Evolutionary conservation across 2,797 vertebrate genomes (phyloP).

Genomic region (Prionace glauca): DNA sequence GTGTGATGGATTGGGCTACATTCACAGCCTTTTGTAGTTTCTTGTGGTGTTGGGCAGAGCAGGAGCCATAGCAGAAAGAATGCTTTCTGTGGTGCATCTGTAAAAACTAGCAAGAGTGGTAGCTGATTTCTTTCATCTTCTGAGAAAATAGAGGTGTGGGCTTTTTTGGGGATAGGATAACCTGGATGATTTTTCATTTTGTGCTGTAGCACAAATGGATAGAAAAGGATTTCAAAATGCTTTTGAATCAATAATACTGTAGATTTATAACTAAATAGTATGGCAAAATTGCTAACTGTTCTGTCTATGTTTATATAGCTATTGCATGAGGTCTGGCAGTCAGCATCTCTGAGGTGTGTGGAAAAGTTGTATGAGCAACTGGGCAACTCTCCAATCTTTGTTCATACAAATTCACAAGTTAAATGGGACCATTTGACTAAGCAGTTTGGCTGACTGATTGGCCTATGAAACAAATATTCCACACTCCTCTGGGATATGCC

Average conservation of each 20-base stretch:
- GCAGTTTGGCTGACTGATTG: not conserved
- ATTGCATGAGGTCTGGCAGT: not conserved
- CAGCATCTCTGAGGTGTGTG: not conserved
- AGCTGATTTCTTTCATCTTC: no score
- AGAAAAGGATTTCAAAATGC: not conserved
- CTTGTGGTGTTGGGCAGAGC: no score
- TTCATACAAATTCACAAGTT: not conserved
- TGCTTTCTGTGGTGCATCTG: no score
- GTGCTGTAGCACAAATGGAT: no score
- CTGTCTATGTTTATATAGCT: not conserved
- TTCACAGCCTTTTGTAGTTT: no score
- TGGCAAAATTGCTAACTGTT: not conserved
- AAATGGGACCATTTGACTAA: not conserved
- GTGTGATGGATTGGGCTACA: no score
- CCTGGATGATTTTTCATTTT: no score
- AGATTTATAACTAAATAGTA: not conserved
- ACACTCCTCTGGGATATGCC: not conserved
- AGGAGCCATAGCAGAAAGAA: no score
- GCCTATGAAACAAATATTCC: not conserved
- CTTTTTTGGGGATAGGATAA: no score
- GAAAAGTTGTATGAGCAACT: not conserved
- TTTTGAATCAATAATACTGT: not conserved
- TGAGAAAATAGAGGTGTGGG: no score
- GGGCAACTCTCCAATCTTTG: not conserved
- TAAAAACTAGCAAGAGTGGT: no score